A percentile compares a stretch with the other conserved stretches of the same genome.
phyloP scores from a whole-genome alignment of 2,797 vertebrate genomes.

The Cetoscarus ocellatus region DNA sequence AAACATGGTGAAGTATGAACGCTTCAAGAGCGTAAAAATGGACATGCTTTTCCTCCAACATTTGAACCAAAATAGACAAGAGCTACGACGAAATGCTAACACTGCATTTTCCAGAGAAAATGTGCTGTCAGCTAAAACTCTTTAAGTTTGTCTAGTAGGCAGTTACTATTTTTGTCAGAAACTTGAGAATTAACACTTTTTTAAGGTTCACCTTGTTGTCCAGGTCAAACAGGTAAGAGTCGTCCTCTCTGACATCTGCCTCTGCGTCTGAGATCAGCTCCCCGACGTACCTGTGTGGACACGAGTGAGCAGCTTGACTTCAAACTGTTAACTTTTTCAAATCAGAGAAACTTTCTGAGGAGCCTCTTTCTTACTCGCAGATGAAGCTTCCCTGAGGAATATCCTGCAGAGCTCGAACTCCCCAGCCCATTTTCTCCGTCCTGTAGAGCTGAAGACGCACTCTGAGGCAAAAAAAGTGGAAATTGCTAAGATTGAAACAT shows the following conservation, averaged over 20 bases:
- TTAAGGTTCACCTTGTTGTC: conserved; percentile 90
- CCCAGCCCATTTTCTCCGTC: conserved; percentile 97
- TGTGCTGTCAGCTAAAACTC: too few species aligned
- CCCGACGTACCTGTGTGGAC: conserved; percentile 88
- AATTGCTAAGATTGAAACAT: too few species aligned
- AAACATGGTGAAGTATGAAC: too few species aligned
- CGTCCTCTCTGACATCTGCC: conserved; percentile 93
- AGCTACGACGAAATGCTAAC: too few species aligned
- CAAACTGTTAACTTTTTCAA: background rate
- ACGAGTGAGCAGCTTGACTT: background rate
- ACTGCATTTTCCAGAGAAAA: too few species aligned
- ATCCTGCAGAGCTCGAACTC: conserved; percentile 91
- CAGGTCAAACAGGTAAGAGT: conserved; percentile 94
- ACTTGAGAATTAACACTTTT: background rate
- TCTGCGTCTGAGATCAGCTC: conserved; percentile 95
- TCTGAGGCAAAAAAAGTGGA: conserved; percentile 70
- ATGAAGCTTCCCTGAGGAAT: conserved; percentile 95
- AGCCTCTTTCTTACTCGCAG: conserved; percentile 87
- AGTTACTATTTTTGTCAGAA: background rate
- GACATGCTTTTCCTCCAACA: too few species aligned
- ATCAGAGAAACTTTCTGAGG: background rate
- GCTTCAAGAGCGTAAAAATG: too few species aligned
- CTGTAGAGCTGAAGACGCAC: conserved; percentile 93
- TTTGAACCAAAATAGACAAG: too few species aligned
- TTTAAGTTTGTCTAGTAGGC: background rate